Evolutionary conservation across 2,797 vertebrate species (phyloP), one percentile per base, ranked within the genome.

Genomic region (Pseudochromis fuscus): DNA sequence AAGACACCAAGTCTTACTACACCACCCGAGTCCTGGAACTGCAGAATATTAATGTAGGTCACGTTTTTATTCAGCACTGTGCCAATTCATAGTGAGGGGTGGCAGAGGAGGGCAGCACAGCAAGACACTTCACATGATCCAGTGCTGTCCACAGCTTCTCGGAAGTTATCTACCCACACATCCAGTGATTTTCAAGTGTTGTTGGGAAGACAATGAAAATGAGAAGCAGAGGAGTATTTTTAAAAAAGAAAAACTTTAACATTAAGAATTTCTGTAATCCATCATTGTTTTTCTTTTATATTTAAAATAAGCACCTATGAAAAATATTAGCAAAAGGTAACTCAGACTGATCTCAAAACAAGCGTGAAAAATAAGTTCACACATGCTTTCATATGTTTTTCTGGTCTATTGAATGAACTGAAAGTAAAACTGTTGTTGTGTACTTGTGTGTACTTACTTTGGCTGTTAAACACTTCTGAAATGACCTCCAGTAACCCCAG

Each of bases 1-100:
- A 99, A 91, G 96, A 99, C 60, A 79, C 95, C 75, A 98, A 98
- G 89, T 99, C 98, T 4, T 98, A 98, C 88, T 99, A 99, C 84
- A 99, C 97, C 89, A 97, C 96, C 59, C 93, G 98, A 85, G 93
- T 96, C 64, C 83, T 99, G 88, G 95, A 98, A 88, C 91, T 99
- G 91, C 95, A 97, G 82, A 97, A 99, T 80, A 78, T 94, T 2
- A 82, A 89, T 0, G 98, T 99, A 89, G 93, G 88, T 18, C 31
- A 25, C 10, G 55, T 5, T 37, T 42, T 58, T 60, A 40, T 57
- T 79, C 25, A 15, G 2, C 48, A 9, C 19, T 15, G 13, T 27
- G 52, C 72, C 31, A 30, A 38, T 76, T 78, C 33, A 35, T 51
- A 10, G 7, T 57, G 19, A 59, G 63, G 44, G 7, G 37, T 56